A percentile compares a stretch with the other conserved stretches of the same genome.
phyloP scores from a whole-genome alignment of 30 jellyfish, hydroid and myxozoan species.

The Nemopilema nomurai region DNA sequence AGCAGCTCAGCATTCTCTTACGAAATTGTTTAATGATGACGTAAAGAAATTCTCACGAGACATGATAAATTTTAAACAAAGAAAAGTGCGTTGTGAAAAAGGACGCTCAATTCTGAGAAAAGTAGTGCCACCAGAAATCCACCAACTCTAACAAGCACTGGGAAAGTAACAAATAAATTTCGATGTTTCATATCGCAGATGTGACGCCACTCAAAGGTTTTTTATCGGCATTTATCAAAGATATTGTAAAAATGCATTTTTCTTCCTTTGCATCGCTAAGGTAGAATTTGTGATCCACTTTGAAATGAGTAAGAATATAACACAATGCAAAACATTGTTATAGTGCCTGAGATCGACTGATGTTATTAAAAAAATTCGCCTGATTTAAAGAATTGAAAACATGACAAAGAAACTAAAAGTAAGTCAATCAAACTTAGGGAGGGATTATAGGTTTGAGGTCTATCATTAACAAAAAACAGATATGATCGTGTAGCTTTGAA shows the following conservation, averaged over 20 bases:
- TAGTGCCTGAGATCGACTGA: too few relatives aligned
- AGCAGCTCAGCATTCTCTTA: not conserved
- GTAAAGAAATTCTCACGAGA: not conserved
- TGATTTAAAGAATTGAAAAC: too few relatives aligned
- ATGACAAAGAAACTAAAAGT: too few relatives aligned
- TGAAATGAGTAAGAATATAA: too few relatives aligned
- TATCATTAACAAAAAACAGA: too few relatives aligned
- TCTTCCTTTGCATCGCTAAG: not conserved
- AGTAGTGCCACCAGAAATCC: not conserved
- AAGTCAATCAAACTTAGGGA: too few relatives aligned
- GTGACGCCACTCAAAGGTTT: slow-evolving; percentile 6
- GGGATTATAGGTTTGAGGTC: too few relatives aligned
- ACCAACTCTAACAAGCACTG: not conserved
- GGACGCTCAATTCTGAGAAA: not conserved
- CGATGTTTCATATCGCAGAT: slow-evolving; percentile 18
- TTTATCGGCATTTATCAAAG: not conserved
- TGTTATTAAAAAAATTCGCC: too few relatives aligned
- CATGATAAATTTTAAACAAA: not conserved
- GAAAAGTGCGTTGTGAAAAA: not conserved
- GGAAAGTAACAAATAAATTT: not conserved
- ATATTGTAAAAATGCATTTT: not conserved
- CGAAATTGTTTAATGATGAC: not conserved
- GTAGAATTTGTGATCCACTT: not conserved
- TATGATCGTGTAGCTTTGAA: too few relatives aligned
- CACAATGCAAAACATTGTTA: not conserved